Percentiles rank a stretch among this genome's conserved stretches.
These are phyloP conservation scores for Dryadula phaetusa DNA, from an alignment of 2,888 invertebrate species.

Conservation along the genomic window DNA sequence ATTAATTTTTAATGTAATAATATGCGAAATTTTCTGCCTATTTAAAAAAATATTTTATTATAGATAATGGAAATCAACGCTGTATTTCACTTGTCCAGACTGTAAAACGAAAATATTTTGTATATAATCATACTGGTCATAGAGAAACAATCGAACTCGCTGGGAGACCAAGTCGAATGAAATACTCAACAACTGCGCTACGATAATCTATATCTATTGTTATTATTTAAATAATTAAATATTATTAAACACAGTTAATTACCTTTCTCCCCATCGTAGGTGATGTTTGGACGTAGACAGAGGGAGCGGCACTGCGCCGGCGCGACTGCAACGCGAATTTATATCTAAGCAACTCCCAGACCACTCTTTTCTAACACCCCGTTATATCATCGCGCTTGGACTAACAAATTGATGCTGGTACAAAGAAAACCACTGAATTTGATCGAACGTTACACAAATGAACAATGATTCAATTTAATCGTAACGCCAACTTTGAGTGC, in stretches of 20 bases:
- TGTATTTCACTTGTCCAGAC: no score
- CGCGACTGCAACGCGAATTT: conserved; percentile 64
- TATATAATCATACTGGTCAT: no score
- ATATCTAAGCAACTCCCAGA: conserved; percentile 62
- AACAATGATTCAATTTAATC: conserved; percentile 30
- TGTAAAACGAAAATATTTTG: no score
- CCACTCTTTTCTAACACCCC: conserved; percentile 49
- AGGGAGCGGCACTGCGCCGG: conserved; percentile 67
- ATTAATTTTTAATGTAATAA: no score
- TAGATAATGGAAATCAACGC: no score
- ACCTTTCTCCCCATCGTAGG: conserved; percentile 76
- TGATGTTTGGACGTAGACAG: conserved; percentile 63
- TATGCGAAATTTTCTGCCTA: no score
- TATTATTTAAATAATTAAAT: neutral
- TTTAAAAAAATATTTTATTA: no score
- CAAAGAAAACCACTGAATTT: conserved; percentile 43
- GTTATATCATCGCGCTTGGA: conserved; percentile 60
- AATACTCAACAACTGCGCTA: no score
- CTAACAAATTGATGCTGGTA: conserved; percentile 38
- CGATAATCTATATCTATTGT: neutral
- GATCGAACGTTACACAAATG: conserved; percentile 37
- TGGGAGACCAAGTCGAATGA: no score
- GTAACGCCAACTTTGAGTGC: conserved; percentile 12
- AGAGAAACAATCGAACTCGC: no score
- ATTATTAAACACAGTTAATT: conserved; percentile 44